Evolutionary conservation across 92 coral and sea anemone genomes (phyloP), one percentile per base, ranked within the genome.

Genomic region (Micromussa lordhowensis): DNA sequence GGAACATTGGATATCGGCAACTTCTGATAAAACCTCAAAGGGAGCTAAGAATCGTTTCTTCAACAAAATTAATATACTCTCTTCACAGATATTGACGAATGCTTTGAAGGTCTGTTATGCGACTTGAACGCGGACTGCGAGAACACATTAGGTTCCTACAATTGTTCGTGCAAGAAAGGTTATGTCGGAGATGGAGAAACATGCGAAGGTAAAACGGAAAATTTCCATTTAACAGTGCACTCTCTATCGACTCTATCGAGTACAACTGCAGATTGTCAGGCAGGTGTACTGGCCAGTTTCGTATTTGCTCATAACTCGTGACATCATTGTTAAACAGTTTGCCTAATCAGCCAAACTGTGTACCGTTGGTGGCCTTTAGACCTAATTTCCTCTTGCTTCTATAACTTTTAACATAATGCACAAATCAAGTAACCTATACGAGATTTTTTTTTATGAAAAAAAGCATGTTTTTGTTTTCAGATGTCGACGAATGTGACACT

Each of bases 71-170:
- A 9, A 75, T 29, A 1, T 26, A 26, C 34, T 78, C 26, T 49
- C 4, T 44, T 72, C 51, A 26, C 72, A 94, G 96, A 91, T 69
- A 69, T 78, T 32, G 84, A 94, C 78, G 96, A 94, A 69, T 94
- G 94, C 72, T 35, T 44, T 29, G 78, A 68, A 21, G 34, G 28
- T 28, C 78, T 40, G 13, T 73, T 31, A 0, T 94, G 96, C 58
- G 86, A 86, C 58, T 9, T 38, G 18, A 78, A 94, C 51, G 94
- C 91, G 21, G 64, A 73, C 6, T 94, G 96, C 76, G 68, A 58
- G 1, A 91, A 94, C 91, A 88, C 87, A 2, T 24, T 54, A 19
- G 96, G 94, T 29, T 89, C 96, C 11, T 94, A 69, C 77, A 48
- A 68, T 16, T 94, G 96, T 58, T 73, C 48, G 15, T 93, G 95